Percentiles rank a stretch among this genome's conserved stretches.
Conservation (phyloP, 1,140 invertebrate species). For the Campodea augens region DNA sequence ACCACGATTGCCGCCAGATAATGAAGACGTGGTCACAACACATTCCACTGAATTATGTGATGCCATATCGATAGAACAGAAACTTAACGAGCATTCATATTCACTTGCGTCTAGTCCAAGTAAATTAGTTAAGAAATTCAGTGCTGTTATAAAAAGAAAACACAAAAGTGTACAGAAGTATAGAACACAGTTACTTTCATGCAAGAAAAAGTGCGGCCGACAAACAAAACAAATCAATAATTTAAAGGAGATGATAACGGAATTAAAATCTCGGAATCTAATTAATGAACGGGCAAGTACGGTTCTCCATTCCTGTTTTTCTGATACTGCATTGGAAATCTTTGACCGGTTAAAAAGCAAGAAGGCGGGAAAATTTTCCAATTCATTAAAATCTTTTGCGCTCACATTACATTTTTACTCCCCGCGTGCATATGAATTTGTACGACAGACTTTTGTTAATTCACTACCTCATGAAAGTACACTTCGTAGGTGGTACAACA, state of each 20-base stretch:
- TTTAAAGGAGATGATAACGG: not conserved
- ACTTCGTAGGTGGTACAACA: not conserved
- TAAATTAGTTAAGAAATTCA: not conserved
- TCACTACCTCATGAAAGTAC: too few relatives aligned
- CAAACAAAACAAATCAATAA: not conserved
- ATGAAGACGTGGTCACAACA: too few relatives aligned
- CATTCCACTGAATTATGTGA: too few relatives aligned
- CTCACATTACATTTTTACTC: not conserved
- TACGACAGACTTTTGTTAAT: not conserved
- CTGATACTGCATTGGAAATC: not conserved
- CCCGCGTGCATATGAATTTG: not conserved
- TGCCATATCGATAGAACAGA: not conserved
- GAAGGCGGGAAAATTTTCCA: not conserved
- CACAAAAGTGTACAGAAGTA: not conserved
- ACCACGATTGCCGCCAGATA: too few relatives aligned
- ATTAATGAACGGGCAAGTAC: too few relatives aligned
- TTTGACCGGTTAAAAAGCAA: not conserved
- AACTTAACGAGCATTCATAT: not conserved
- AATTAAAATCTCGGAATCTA: too few relatives aligned
- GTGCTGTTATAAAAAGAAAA: not conserved
- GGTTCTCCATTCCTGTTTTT: not conserved
- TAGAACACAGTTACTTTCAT: not conserved
- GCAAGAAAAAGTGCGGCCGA: not conserved
- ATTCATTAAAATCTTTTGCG: not conserved
- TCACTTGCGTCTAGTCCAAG: not conserved